Evolutionary conservation across 2,113 vertebrate species (phyloP).

Genomic region (Neomonachus schauinslandi): DNA sequence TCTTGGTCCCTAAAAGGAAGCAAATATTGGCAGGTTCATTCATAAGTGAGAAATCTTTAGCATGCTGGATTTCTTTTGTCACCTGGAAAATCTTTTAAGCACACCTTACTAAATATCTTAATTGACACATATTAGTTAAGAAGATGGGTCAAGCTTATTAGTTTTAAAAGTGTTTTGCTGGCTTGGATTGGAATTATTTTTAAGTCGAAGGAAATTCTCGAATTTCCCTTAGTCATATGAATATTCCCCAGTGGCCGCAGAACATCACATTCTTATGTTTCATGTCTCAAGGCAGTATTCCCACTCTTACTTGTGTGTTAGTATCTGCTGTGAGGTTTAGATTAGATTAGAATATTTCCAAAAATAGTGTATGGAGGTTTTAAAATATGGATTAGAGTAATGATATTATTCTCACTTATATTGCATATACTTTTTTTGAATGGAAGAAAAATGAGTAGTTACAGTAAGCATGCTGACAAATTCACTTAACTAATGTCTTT

Average conservation of each 20-base stretch:
- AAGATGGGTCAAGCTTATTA: not conserved
- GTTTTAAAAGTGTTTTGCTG: not conserved
- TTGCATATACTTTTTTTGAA: not conserved
- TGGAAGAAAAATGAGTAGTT: not conserved
- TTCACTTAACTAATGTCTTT: not conserved
- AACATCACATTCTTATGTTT: not conserved
- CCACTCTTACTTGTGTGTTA: not conserved
- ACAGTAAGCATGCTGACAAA: not conserved
- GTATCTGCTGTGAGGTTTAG: not conserved
- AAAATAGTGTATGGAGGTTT: not conserved
- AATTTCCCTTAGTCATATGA: not conserved
- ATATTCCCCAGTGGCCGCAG: not conserved
- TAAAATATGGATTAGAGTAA: not conserved
- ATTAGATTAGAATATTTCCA: not conserved
- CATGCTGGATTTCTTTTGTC: not conserved
- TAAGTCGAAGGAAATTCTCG: not conserved
- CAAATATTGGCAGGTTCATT: not conserved
- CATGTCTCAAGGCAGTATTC: not conserved
- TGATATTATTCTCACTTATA: not conserved
- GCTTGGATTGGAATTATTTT: conserved; percentile 2
- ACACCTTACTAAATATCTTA: not conserved
- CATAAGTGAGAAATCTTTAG: not conserved
- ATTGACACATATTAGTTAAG: not conserved
- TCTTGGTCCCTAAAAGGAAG: not conserved
- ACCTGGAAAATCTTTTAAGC: not conserved